Base-by-base conservation (phyloP, 2,113 vertebrate genomes). In the Neopipo cinnamomea region DNA sequence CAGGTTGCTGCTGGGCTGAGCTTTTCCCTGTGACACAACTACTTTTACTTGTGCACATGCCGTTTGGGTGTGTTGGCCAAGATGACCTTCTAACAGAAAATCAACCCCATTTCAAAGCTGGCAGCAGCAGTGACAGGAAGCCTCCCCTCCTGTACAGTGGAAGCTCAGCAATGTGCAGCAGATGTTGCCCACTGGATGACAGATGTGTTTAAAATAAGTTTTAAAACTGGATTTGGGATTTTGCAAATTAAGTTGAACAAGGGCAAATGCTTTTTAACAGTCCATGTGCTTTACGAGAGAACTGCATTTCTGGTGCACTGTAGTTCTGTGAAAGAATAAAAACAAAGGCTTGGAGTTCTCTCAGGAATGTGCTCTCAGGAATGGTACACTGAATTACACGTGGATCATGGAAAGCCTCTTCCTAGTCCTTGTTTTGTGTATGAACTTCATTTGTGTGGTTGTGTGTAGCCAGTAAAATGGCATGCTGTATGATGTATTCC, bases 151-250 rank as follows among this genome's bases (percentile, higher is more conserved):
- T 44, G 14, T 55, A 18, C 14, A 12, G n/a, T 8, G 2, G 44
- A 52, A 80, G 49, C 50, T 74, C 70, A 53, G 42, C 5, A 5
- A 6, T 41, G 18, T 23, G 61, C 56, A 75, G 56, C 70, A 94
- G 90, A 65, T 94, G 78, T 82, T 93, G 49, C 41, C 58, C 44
- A 12, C 53, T 94, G 82, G 35, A n/a, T 85, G 78, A 76, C 85
- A 91, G 78, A 76, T 86, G 62, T 63, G 12, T 82, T 85, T 61
- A 70, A 93, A 96, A 73, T 65, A 31, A 47, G 10, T 82, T 76
- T 49, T 73, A 85, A 95, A 88, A 95, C 44, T 76, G 92, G 74
- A 85, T 94, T 88, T 72, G 46, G 47, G 70, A 73, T 93, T 97
- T 85, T 76, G 41, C 35, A 85, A 90, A 70, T 94, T 42, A 28